A percentile compares a stretch with the other conserved stretches of the same genome.
These are phyloP conservation scores for Agrochola circellaris DNA, from an alignment of 2,888 invertebrate species.

Conservation along the genomic window DNA sequence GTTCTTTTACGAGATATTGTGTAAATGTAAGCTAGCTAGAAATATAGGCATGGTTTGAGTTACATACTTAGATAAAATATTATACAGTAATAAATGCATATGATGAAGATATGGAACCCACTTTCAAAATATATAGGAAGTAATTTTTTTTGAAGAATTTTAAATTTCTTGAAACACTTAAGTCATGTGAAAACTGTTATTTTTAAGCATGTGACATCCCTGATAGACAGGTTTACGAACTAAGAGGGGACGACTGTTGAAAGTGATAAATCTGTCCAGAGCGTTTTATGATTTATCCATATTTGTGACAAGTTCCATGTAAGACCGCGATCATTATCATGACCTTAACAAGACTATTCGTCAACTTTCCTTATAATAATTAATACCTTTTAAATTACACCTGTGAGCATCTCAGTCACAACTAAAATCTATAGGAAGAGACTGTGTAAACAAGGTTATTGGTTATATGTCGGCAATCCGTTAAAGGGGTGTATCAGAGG, in stretches of 20 bases:
- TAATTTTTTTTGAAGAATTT: not conserved
- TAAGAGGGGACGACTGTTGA: conserved; percentile 42
- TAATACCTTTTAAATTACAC: conserved; percentile 1
- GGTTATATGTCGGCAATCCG: no score
- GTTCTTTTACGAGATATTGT: not conserved
- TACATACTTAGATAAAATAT: not conserved
- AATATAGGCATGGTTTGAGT: not conserved
- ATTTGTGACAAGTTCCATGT: conserved; percentile 49
- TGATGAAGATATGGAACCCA: not conserved
- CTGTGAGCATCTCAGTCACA: not conserved
- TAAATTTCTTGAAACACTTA: not conserved
- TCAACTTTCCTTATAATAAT: conserved; percentile 4
- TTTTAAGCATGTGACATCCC: conserved; percentile 31
- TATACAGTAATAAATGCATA: not conserved
- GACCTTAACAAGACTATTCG: conserved; percentile 5
- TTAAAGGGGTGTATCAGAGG: no score
- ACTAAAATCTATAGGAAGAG: not conserved
- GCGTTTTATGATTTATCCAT: conserved; percentile 60
- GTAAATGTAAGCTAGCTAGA: not conserved
- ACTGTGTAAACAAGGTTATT: no score
- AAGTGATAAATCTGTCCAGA: conserved; percentile 61
- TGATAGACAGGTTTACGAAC: conserved; percentile 46
- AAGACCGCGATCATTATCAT: conserved; percentile 8
- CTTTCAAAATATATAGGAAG: not conserved
- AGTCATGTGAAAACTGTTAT: not conserved